Evolutionary conservation across 1,140 invertebrate genomes (phyloP), one percentile per base, ranked within the genome.

Genomic region (Penaeus chinensis): DNA sequence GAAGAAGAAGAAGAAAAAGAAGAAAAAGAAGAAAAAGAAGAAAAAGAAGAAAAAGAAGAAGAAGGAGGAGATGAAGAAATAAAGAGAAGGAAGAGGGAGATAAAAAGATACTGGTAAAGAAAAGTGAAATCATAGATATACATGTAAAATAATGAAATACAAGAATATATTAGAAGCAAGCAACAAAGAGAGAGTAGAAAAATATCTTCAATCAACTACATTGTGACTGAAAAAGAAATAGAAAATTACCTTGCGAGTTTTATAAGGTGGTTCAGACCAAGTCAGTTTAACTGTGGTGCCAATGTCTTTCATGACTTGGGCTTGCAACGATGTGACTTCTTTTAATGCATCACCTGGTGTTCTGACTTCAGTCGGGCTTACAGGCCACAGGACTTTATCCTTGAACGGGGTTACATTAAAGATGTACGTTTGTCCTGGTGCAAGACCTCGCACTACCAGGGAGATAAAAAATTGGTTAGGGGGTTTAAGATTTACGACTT

Each of bases 391-490:
- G 27, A 74, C 8, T 27, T 74, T 24, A 32, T 37, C 42, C 71
- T 74, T 74, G 20, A 37, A 27, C n/a, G 71, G 27, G 20, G 27
- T 74, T 19, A 74, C 71, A 24, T 74, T 74, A n/a, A 74, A 74
- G 27, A 74, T 37, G 71, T 74, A 74, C 24, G 20, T 74, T 27
- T 32, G 42, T 32, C 27, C 27, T 11, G 71, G 71, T 32, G 71
- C 71, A 27, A 74, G 42, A 24, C 42, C 42, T 27, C 27, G 16
- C 18, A 74, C 71, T 74, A 37, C 5, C 5, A 32, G 42, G 22
- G 42, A 27, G 5, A 13, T 8, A 11, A 74, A 32, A 54, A 16
- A 54, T 0, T 13, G 54, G 11, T 54, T 54, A 54, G 54, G 11
- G 11, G 54, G 10, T 16, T 11, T 11, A 54, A 54, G 54, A 16